Evolutionary conservation across 2,888 invertebrate species (phyloP), one percentile per base, ranked within the genome.

Genomic region (Pristionchus fissidentatus): DNA sequence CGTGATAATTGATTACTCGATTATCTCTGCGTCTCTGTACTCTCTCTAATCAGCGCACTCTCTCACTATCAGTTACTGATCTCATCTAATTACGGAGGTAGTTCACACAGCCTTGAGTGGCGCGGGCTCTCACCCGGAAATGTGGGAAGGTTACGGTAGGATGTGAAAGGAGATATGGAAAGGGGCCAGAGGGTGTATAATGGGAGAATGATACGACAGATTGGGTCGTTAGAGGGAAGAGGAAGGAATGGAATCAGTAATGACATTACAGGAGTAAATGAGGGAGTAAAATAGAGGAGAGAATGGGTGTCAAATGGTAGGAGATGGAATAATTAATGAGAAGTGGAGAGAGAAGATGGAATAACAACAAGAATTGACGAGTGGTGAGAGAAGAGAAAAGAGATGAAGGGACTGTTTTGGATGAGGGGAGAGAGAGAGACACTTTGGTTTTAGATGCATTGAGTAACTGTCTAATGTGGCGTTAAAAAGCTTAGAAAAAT

Each of bases 91-190:
- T n/a, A n/a, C n/a, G n/a, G n/a, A 66, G 43, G 26, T 43, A 41
- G 70, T 70, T 70, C 70, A 41, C 62, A 66, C 70, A 70, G 43
- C 70, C 70, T 70, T 70, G 70, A 43, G n/a, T 70, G 41, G 43
- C 43, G n/a, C 43, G 7, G 70, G 1, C 55, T 15, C 22, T 70
- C 70, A 66, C 38, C 66, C 66, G 66, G 66, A 66, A 66, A 66
- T 35, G n/a, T n/a, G n/a, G 38, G 66, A 66, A 66, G 66, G 66
- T 66, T 66, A 66, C 66, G 66, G 66, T 66, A 75, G 26, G 3
- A 26, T 46, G 22, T 26, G 26, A 2, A 32, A 19, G 38, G 66
- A 41, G 73, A 73, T 73, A 62, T 35, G 19, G 62, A 43, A 70
- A 70, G 38, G n/a, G n/a, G n/a, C 41, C 41, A 70, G 70, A 70